phyloP scores from a whole-genome alignment of 2,888 invertebrate genomes.

The Endomychus coccineus region DNA sequence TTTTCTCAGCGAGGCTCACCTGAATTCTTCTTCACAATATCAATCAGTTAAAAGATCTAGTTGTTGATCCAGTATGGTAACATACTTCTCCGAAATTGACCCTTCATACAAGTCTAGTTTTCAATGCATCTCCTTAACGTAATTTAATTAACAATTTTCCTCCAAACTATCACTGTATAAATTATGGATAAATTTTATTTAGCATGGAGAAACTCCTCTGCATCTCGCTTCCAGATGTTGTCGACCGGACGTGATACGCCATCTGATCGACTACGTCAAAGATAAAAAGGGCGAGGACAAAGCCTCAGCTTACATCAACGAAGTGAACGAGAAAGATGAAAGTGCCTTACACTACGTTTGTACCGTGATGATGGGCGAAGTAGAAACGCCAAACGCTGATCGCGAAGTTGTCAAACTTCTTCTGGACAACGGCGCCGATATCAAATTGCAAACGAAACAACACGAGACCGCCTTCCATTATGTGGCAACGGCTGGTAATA shows the following conservation, averaged over 20 bases:
- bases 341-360: slow-evolving; percentile 93
- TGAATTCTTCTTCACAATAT: too few species aligned
- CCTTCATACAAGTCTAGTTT: too few species aligned
- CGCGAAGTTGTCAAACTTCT: slow-evolving; percentile 84
- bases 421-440: slow-evolving; percentile 87
- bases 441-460: slow-evolving; percentile 74
- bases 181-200: slow-evolving; percentile 18
- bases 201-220: slow-evolving; percentile 92
- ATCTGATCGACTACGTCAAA: slow-evolving; percentile 78
- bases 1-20: too few species aligned
- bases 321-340: slow-evolving; percentile 85
- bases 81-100: too few species aligned
- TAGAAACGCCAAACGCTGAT: slow-evolving; percentile 63
- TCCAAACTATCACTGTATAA: too few species aligned
- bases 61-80: too few species aligned
- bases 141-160: not conserved
- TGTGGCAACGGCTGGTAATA: slow-evolving; percentile 91
- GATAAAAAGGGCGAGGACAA: slow-evolving; percentile 66
- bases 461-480: slow-evolving; percentile 94
- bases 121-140: too few species aligned
- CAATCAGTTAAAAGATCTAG: too few species aligned
- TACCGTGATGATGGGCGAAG: slow-evolving; percentile 77
- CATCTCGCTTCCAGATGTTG: slow-evolving; percentile 89
- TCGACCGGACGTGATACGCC: slow-evolving; percentile 76
- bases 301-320: slow-evolving; percentile 79